A percentile compares a stretch with the other conserved stretches of the same genome.
These are phyloP conservation scores for Terrapene triunguis DNA, from an alignment of 2,113 vertebrate species.

Conservation along the genomic window DNA sequence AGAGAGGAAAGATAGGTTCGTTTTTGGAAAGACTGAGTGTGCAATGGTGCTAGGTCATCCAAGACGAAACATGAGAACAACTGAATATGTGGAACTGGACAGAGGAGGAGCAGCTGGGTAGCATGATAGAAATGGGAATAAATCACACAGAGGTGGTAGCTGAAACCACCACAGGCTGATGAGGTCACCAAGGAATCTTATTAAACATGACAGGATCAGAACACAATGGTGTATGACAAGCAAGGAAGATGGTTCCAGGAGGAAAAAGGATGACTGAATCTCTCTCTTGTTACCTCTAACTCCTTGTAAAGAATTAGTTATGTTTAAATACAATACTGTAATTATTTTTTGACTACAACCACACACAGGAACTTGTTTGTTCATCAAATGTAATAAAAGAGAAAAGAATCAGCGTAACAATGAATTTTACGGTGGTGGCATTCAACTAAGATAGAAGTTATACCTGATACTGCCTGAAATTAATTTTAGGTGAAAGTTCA, in stretches of 20 bases:
- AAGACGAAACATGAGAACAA: neutral
- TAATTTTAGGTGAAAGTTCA: constrained; percentile 33
- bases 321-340: neutral
- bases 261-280: neutral
- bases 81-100: neutral
- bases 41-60: neutral
- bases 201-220: neutral
- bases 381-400: neutral
- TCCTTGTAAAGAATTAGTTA: neutral
- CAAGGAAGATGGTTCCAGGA: neutral
- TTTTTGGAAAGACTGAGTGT: neutral
- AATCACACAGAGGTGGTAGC: neutral
- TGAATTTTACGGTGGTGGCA: neutral
- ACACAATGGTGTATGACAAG: neutral
- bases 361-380: neutral
- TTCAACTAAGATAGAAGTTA: neutral
- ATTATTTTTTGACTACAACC: neutral
- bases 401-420: neutral
- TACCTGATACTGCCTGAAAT: neutral
- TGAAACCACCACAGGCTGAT: neutral
- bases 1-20: neutral
- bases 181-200: neutral
- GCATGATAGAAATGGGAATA: neutral
- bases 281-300: neutral
- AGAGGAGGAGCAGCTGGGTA: neutral